Base-by-base conservation (phyloP, 2,888 invertebrate genomes). In the Epirrhoe alternata region DNA sequence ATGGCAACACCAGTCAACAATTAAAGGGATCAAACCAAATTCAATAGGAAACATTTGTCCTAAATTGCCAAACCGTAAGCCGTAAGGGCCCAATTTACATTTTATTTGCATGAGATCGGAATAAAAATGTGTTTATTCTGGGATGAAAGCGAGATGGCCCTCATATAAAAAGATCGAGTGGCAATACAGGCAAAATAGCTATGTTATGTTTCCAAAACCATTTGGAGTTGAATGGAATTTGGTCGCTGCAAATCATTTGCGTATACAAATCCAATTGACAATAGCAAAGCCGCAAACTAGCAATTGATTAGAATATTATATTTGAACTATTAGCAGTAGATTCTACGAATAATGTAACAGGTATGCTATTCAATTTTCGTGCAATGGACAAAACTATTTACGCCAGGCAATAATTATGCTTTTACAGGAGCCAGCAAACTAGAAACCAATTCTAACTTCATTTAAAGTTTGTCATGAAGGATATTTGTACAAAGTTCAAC, bases 121-220 rank as follows among this genome's bases (percentile, higher is more conserved):
- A 89, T 89, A 90, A 90, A 90, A 90, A 89, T 89, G 89, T 90
- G 90, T 90, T 90, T 90, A 90, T 89, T 86, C 77, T 87, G 85
- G 59, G 85, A 85, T 85, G 88, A 84, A 85, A 86, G 79, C 83
- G 90, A 83, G 84, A 89, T 84, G 83, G 83, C 75, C 81, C 75
- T 58, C 74, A 83, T 82, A 84, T 87, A 86, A 85, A 86, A 83
- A 84, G 85, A 86, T 87, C 85, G 85, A 85, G 85, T 84, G 81
- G 79, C 82, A 78, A 85, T 84, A 84, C 80, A 77, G 81, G 83
- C 82, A 79, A 85, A 87, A 82, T 82, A 81, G 77, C 78, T 81
- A 79, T 79, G 79, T 81, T 78, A 77, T 82, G 74, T 80, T 81
- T 77, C 77, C 76, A 79, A 77, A 77, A 75, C 77, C 78, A 81